Conservation (phyloP, 2,888 invertebrate species). For the Eurytoma californica region DNA sequence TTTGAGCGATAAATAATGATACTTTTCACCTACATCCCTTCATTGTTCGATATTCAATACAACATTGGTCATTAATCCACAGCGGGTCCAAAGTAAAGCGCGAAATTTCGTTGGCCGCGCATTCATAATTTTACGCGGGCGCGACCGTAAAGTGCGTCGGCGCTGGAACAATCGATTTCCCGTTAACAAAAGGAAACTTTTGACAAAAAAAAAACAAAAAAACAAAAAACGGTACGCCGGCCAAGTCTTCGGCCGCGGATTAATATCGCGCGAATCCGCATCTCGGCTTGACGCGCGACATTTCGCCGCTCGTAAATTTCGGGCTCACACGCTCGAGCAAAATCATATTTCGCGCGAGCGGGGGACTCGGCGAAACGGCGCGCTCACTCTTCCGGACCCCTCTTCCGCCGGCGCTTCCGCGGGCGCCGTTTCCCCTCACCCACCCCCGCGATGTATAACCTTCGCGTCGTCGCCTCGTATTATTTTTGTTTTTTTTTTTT, state of each 20-base stretch:
- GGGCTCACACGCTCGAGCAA: conserved; percentile 56
- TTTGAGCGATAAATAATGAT: no score
- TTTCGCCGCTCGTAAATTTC: conserved; percentile 46
- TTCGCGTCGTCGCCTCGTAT: no score
- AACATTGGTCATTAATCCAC: no score
- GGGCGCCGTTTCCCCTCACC: not conserved
- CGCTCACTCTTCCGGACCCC: conserved; percentile 64
- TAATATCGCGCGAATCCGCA: conserved; percentile 37
- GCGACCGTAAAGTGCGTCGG: not conserved
- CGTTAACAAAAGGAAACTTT: conserved; percentile 6
- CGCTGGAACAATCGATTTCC: not conserved
- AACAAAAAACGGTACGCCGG: not conserved
- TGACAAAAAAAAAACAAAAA: not conserved
- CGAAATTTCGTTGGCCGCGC: not conserved
- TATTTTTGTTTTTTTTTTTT: no score
- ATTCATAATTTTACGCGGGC: no score
- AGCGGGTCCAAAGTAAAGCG: not conserved
- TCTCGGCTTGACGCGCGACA: conserved; percentile 27
- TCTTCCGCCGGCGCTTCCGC: conserved; percentile 51
- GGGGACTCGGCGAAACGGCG: conserved; percentile 49
- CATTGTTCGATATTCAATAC: no score
- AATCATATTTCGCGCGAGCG: conserved; percentile 64
- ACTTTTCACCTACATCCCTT: no score
- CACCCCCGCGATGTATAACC: not conserved
- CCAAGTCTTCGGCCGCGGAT: conserved; percentile 19